Evolutionary conservation across 1,140 invertebrate species (phyloP).

Genomic region (Nymphalis io): DNA sequence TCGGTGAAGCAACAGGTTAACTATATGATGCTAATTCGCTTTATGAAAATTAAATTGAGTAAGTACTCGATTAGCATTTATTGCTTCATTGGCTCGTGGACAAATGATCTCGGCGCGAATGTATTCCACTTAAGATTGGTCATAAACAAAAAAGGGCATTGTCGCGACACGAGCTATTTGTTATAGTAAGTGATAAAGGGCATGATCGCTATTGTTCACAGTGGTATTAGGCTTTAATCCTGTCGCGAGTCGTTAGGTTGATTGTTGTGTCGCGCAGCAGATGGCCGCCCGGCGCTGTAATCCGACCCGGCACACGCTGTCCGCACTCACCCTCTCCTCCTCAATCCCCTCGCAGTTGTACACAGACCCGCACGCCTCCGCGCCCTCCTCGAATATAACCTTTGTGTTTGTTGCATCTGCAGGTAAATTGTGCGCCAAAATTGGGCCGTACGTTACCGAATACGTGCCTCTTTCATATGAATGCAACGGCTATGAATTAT

Average conservation of each 20-base stretch:
- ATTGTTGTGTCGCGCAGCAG: conserved; percentile 73
- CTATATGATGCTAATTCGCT: neutral
- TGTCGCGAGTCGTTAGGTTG: conserved; percentile 75
- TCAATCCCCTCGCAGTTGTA: neutral
- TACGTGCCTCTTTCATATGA: conserved; percentile 49
- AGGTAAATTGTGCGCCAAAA: conserved; percentile 77
- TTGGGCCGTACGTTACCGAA: conserved; percentile 70
- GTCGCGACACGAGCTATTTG: conserved; percentile 72
- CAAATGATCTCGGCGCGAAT: conserved; percentile 34
- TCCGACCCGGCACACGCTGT: conserved; percentile 63
- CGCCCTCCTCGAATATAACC: conserved; percentile 66
- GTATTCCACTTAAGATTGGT: conserved; percentile 78
- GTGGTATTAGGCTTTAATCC: conserved; percentile 76
- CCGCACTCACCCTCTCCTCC: conserved; percentile 34
- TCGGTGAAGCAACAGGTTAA: neutral
- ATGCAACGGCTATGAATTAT: conserved; percentile 72
- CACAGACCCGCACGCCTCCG: conserved; percentile 23
- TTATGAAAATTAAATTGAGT: neutral
- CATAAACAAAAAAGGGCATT: conserved; percentile 73
- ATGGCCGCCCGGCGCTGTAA: conserved; percentile 72
- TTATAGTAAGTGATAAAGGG: conserved; percentile 75
- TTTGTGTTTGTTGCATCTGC: conserved; percentile 80
- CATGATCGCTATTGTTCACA: conserved; percentile 72
- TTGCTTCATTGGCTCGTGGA: neutral
- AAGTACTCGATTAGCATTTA: neutral